Base-by-base conservation (phyloP, 2,113 vertebrate genomes). In the Rhea pennata region DNA sequence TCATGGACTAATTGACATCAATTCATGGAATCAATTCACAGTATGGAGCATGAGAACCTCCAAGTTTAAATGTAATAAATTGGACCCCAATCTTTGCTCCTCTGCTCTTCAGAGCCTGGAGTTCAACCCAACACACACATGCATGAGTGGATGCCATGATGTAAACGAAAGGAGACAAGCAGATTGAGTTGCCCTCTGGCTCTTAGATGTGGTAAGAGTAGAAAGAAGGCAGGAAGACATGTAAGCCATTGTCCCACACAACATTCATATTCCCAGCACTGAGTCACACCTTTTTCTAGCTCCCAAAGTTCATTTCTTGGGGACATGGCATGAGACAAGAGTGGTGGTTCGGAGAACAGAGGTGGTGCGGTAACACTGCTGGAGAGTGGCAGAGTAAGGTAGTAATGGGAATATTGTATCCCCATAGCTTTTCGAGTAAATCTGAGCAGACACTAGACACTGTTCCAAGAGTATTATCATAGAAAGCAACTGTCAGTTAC, bases 341-440 rank as follows among this genome's bases (percentile, higher is more conserved):
- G 7, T 46, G 12, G 3, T 6, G 11, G 17, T 46, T 74, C 50
- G 53, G 36, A 90, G 62, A 56, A 65, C 19, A 79, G 39, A 76
- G 26, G 10, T 2, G 2, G 39, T 69, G 84, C 10, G 54, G 66
- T 33, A 93, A 48, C 10, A n/a, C 58, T 62, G 33, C 29, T 58
- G 50, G 16, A 66, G 0, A 0, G 26, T 39, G 6, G 5, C 46
- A 77, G 73, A 77, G 26, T 50, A 88, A 84, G 40, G 44, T 2
- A 4, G 15, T 44, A 90, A 62, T 31, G 70, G 5, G 26, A 94
- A 36, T 77, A 67, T 64, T 59, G 39, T 9, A 40, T 36, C 4
- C 33, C 15, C 9, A 53, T 72, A 53, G 26, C 50, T 72, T 53
- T 72, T 36, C 12, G 50, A 54, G 50, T n/a, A 40, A 53, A 53